Evolutionary conservation across 1,140 invertebrate species (phyloP), one percentile per base, ranked within the genome.

Genomic region (Maniola jurtina): DNA sequence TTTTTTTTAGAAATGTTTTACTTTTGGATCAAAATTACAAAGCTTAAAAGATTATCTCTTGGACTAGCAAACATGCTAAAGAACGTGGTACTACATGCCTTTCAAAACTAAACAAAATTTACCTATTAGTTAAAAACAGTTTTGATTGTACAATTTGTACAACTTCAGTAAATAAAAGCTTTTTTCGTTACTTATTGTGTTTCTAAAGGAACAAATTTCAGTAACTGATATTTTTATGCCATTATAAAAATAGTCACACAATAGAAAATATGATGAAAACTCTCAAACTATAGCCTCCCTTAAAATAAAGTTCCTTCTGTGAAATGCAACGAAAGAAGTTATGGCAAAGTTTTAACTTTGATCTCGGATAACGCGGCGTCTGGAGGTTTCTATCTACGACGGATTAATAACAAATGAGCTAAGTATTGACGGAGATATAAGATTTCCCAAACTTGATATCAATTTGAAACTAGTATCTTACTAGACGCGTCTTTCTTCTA

Each of bases 331-430:
- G 74, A 83, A 80, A 71, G 78, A 79, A 80, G 69, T 65, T 78
- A 73, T 66, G 78, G 76, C 60, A 68, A 87, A 87, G 79, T 87
- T 87, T 79, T 61, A 77, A 76, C 71, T 79, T 77, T 79, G 73
- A 85, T 81, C 79, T 72, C 66, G 80, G 81, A 85, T 85, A 87
- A 81, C 79, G 75, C 64, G 78, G 68, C 80, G 83, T 87, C 84
- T 82, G 79, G 75, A 61, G 77, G 75, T 76, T 79, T 73, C 77
- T 79, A 81, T 83, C 81, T 70, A 63, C 64, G 72, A 72, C 71
- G 80, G 82, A 86, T 84, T 86, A 84, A 83, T 83, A 85, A 77
- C 76, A 76, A 79, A 82, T 77, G 81, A 80, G 64, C 71, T 70
- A 75, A 76, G 65, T 64, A 76, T 75, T 74, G 70, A 75, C 64